Evolutionary conservation across 2,888 invertebrate genomes (phyloP).

Genomic region (Daptonema setosum): DNA sequence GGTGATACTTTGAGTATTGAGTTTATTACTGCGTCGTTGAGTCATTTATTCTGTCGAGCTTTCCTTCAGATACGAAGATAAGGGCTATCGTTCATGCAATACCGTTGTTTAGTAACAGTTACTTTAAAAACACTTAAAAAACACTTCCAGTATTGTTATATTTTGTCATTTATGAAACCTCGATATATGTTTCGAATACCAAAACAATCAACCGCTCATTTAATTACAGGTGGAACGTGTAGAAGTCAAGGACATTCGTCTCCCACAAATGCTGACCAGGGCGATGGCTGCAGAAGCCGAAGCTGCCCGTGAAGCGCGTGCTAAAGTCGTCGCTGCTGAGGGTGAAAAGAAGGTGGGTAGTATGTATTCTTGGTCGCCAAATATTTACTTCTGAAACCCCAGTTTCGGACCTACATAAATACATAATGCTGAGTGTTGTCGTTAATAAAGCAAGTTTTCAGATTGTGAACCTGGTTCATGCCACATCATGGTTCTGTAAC

Average conservation of each 20-base stretch:
- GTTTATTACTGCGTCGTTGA: too few relatives aligned
- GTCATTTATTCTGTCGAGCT: background rate
- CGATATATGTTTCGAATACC: too few relatives aligned
- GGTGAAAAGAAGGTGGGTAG: conserved; percentile 31
- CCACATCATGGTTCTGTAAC: too few relatives aligned
- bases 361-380: too few relatives aligned
- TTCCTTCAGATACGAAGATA: too few relatives aligned
- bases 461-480: too few relatives aligned
- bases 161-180: background rate
- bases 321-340: conserved; percentile 42
- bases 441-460: too few relatives aligned
- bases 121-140: background rate
- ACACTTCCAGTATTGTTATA: background rate
- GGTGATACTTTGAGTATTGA: conserved; percentile 8
- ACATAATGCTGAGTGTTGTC: too few relatives aligned
- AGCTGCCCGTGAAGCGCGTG: conserved; percentile 52
- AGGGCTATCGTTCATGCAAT: too few relatives aligned
- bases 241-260: conserved; percentile 38
- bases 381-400: too few relatives aligned
- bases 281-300: conserved; percentile 66
- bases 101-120: too few relatives aligned
- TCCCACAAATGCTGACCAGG: conserved; percentile 51
- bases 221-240: conserved; percentile 16
- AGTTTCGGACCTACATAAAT: too few relatives aligned
- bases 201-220: background rate